Evolutionary conservation across 2,888 invertebrate genomes (phyloP), one percentile per base, ranked within the genome.

Genomic region (Phyllotreta cruciferae): DNA sequence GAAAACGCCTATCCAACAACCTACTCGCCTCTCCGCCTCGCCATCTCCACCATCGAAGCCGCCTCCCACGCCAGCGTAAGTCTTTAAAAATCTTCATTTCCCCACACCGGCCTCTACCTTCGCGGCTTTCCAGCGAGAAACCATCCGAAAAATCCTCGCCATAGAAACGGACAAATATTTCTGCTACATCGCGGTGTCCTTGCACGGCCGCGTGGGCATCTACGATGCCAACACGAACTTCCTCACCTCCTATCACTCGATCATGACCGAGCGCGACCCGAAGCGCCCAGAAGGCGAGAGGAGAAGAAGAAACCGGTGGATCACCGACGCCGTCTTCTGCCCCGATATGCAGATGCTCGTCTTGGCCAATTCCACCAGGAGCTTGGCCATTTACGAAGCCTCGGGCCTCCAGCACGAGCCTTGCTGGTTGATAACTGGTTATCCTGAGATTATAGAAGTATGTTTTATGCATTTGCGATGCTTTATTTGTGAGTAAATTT

Each of bases 321-420:
- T 89, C 1, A 88, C 88, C 0, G 88, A 88, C 69, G 87, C 85
- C 0, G 74, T 87, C 2, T 87, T 86, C 75, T 78, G 81, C 11
- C 77, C 84, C 79, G 87, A 88, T 68, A 83, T 84, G 2, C 82
- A 84, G 57, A 83, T 83, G 71, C 77, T 88, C 47, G 73, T 86
- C 35, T 76, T 86, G 45, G 81, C 85, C 0, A 85, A 85, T 3
- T 86, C 87, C 0, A 85, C 88, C 61, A 83, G 88, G 65, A 87
- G 85, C 71, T 76, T 88, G 47, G 84, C 84, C 1, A 78, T 88
- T 42, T 87, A 87, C 69, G 87, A 88, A 71, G 87, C 84, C 0
- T 82, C 85, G 0, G 85, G 86, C 0, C 76, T 87, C 34, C 82
- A 84, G 0, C 88, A 88, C 73, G 80, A 83, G 0, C 85, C 86